Base-by-base conservation (phyloP, 2,113 vertebrate species). In the Indicator maculatus region DNA sequence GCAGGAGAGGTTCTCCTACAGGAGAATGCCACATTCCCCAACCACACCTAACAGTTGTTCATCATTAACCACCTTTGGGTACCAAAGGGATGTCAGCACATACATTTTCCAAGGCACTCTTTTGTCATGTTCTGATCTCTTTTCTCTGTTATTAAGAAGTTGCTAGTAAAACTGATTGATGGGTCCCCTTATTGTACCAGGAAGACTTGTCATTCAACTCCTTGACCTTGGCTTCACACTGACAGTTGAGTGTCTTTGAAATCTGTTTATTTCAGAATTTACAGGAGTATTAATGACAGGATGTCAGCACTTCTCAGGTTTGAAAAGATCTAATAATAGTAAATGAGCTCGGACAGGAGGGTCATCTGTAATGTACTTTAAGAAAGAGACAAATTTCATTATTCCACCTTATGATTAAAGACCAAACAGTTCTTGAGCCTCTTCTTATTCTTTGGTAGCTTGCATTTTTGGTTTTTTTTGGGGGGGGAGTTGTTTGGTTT, bases 261-360 rank as follows among this genome's bases (percentile, higher is more conserved):
- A 96, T 86, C 86, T 93, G 93, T 96, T 97, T 95, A 96, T 88
- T 95, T 92, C 91, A 94, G 86, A 93, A 89, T 93, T 91, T 96
- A 84, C 83, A 89, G 80, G 83, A 93, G 39, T 78, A 95, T 79
- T 95, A 96, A 93, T 86, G 95, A 94, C 89, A 96, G 72, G 59
- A 86, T 84, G 88, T 91, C 95, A 96, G 94, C 64, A 83, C 19
- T 61, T 95, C 71, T 93, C 70, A 95, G 38, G 75, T 92, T 83
- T 74, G 71, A 67, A 81, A 95, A 93, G 76, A 88, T 63, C 79
- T 78, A 97, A 97, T 87, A 93, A 90, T 50, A 91, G 83, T 20
- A 89, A 96, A 94, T 61, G 21, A 91, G 30, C 76, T 78, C 70
- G 73, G 88, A 91, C 58, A 82, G 72, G 50, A 89, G 88, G 84